Base-by-base conservation (phyloP, 2,888 invertebrate species). In the Phaedon cochleariae region DNA sequence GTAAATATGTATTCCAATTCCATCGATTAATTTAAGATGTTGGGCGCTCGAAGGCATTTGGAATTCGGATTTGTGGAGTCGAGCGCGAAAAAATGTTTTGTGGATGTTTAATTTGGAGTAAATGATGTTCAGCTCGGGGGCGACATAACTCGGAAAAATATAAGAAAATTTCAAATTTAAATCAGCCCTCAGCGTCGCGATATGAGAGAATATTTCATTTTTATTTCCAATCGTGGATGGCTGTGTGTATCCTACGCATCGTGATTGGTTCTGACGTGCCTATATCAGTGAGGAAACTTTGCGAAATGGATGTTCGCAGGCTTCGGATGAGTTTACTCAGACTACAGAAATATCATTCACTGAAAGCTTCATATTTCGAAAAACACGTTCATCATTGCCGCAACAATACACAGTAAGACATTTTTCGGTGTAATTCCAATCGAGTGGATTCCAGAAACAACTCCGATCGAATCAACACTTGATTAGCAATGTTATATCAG, bases 171-270 rank as follows among this genome's bases (percentile, higher is more conserved):
- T 69, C 65, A 68, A 67, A 69, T 68, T 69, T 69, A 72, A 69
- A 72, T 69, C 67, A 69, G 69, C 73, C 67, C 58, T 66, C 53
- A 68, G 68, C 70, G 67, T 60, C 69, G 73, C 72, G 73, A 76
- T 74, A 76, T 75, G 68, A 71, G 62, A 52, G 62, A 69, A 73
- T 74, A 74, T 76, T 75, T 76, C 76, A 76, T 69, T 77, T 77
- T 77, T 77, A 77, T 76, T 76, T 76, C 74, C 77, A 77, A 77
- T 77, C 75, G 75, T 67, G 37, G 64, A 57, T 64, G 75, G 71
- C 73, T 74, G 76, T 72, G 77, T 74, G 76, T 74, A 12, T 22
- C 45, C 72, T 73, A 70, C 74, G 74, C 76, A 75, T 73, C 72
- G 67, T 70, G 76, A 77, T 77, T 78, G 74, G 75, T 76, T 76